Evolutionary conservation across 1,140 invertebrate genomes (phyloP).

Genomic region (Drosophila ohnishii): DNA sequence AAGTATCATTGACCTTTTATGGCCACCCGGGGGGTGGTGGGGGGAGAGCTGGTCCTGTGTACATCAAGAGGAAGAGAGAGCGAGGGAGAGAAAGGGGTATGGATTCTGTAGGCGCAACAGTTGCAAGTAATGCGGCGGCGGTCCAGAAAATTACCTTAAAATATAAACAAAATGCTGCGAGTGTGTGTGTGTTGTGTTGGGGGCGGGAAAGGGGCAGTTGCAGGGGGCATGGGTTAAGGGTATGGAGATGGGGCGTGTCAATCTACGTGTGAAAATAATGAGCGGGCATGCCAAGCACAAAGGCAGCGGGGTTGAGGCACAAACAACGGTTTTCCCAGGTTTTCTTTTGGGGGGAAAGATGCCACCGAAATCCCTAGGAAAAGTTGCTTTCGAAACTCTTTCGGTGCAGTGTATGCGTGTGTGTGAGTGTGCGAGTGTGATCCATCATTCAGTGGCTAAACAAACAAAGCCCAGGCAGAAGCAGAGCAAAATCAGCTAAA

Average conservation of each 20-base stretch:
- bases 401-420: slow-evolving; percentile 12
- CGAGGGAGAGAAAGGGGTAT: neutral
- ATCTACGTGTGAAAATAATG: slow-evolving; percentile 78
- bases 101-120: slow-evolving; percentile 65
- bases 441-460: slow-evolving; percentile 77
- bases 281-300: slow-evolving; percentile 72
- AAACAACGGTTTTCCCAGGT: slow-evolving; percentile 38
- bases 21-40: neutral
- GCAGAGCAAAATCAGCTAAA: slow-evolving; percentile 18
- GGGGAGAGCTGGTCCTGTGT: neutral
- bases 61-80: neutral
- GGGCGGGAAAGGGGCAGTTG: neutral
- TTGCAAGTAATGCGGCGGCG: slow-evolving; percentile 62
- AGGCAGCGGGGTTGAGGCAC: slow-evolving; percentile 19
- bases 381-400: slow-evolving; percentile 59
- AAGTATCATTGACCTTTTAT: slow-evolving; percentile 76
- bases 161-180: slow-evolving; percentile 58
- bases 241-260: slow-evolving; percentile 48
- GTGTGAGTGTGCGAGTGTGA: slow-evolving; percentile 44
- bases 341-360: slow-evolving; percentile 48
- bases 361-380: slow-evolving; percentile 60
- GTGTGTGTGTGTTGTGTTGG: neutral
- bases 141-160: slow-evolving; percentile 74
- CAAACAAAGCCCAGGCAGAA: slow-evolving; percentile 55
- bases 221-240: neutral